Base-by-base conservation (phyloP, 2,113 vertebrate species). In the Columba livia region DNA sequence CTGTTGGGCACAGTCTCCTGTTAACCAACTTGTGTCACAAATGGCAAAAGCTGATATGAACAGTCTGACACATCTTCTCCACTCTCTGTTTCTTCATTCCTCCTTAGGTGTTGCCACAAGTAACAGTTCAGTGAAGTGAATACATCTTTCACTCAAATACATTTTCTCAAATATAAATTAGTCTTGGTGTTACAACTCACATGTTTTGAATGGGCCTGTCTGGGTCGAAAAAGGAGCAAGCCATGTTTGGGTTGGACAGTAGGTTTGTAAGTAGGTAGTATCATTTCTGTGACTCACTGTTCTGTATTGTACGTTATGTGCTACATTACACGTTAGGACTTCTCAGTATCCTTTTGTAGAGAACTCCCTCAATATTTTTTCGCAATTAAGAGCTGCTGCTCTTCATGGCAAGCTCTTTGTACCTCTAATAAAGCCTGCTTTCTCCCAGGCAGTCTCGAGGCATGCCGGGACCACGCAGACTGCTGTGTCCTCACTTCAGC, bases 381-480 rank as follows among this genome's bases (percentile, higher is more conserved):
- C 56, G 60, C 66, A 48, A 88, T 91, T 88, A 90, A 71, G 90
- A 88, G 65, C 77, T 79, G 73, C 72, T 93, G 65, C 82, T 86
- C 88, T 92, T 86, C 73, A 44, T 28, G 11, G 6, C 62, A 18
- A 96, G 80, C 38, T 86, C 97, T 97, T 97, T 97, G 96, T 94
- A 72, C 16, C 71, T 66, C 86, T 88, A 54, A 95, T 90, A 93
- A 98, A 98, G 98, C 98, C 98, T 95, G 75, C 96, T 91, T 94
- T 97, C 97, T 98, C 96, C 90, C 85, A 87, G 95, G 91, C 91
- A 57, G 81, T 96, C 91, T 94, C 1, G 10, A 95, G 92, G 92
- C 88, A 96, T 75, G 90, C 93, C 75, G 94, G 79, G 88, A 93
- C 92, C 91, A 66, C 1, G 90, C 89, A 96, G 92, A 54, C 62